A percentile compares a stretch with the other conserved stretches of the same genome.
These are phyloP conservation scores for Pampusana beccarii DNA, from an alignment of 2,113 vertebrate genomes.

Conservation along the genomic window DNA sequence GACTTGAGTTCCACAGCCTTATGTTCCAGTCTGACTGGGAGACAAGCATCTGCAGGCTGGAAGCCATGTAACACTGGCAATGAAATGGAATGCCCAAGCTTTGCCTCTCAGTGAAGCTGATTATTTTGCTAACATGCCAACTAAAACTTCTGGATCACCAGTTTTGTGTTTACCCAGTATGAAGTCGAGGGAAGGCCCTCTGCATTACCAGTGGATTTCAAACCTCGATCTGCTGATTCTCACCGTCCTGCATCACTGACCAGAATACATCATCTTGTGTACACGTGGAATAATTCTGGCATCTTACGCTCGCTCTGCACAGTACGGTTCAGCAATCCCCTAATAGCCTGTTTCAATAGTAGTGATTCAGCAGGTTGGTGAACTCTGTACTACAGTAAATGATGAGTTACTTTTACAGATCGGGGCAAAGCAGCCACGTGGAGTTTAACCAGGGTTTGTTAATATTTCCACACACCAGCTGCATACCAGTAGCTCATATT, in stretches of 20 bases:
- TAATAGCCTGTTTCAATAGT: background rate
- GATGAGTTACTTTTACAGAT: background rate
- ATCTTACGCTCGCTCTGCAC: background rate
- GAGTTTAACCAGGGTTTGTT: background rate
- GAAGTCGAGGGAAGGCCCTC: background rate
- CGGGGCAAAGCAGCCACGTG: background rate
- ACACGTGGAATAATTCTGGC: background rate
- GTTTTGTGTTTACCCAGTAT: background rate
- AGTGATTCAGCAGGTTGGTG: conserved; percentile 4
- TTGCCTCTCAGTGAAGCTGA: background rate
- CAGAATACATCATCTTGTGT: background rate
- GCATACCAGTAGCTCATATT: background rate
- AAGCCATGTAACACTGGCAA: background rate
- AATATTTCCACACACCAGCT: background rate
- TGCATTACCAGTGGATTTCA: background rate
- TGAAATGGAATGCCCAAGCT: background rate
- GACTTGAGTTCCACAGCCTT: background rate
- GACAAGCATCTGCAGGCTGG: background rate
- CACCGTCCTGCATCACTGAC: background rate
- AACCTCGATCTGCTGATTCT: background rate
- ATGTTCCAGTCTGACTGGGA: background rate
- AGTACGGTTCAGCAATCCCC: background rate
- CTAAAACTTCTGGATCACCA: background rate
- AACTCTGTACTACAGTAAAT: conserved; percentile 6
- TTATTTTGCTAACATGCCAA: too few relatives aligned